phyloP scores from a whole-genome alignment of 2,797 vertebrate genomes.

The Gila robusta region DNA sequence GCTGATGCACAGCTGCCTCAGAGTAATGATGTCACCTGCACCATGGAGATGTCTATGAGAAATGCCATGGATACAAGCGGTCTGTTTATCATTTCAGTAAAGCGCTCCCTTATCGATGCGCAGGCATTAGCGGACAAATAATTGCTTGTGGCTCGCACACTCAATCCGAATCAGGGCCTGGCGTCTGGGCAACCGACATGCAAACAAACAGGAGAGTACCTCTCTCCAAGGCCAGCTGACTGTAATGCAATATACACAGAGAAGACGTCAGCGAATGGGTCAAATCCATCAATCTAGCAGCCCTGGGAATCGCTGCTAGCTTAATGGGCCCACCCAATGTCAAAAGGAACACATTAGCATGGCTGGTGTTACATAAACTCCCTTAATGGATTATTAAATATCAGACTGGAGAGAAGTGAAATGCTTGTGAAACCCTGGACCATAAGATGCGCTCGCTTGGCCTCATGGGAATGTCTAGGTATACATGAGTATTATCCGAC shows the following conservation, averaged over 20 bases:
- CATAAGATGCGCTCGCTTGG: slow-evolving; percentile 25
- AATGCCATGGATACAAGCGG: slow-evolving; percentile 52
- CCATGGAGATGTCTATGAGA: slow-evolving; percentile 43
- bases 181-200: slow-evolving; percentile 50
- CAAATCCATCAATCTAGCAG: slow-evolving; percentile 67
- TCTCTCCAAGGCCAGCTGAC: slow-evolving; percentile 51
- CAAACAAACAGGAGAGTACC: slow-evolving; percentile 57
- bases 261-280: slow-evolving; percentile 48
- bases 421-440: slow-evolving; percentile 39
- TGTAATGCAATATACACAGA: slow-evolving; percentile 67
- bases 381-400: slow-evolving; percentile 64
- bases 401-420: slow-evolving; percentile 39
- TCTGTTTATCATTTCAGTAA: slow-evolving; percentile 66
- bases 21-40: slow-evolving; percentile 56
- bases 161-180: slow-evolving; percentile 53
- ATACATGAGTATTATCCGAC: slow-evolving; percentile 26
- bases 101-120: slow-evolving; percentile 52
- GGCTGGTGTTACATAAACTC: slow-evolving; percentile 60
- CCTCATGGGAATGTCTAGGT: slow-evolving; percentile 43
- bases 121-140: slow-evolving; percentile 60
- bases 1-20: slow-evolving; percentile 23
- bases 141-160: slow-evolving; percentile 62
- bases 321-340: slow-evolving; percentile 69
- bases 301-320: slow-evolving; percentile 40
- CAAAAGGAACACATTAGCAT: slow-evolving; percentile 65